Evolutionary conservation across 2,888 invertebrate species (phyloP).

Genomic region (Sarcophaga rosellei): DNA sequence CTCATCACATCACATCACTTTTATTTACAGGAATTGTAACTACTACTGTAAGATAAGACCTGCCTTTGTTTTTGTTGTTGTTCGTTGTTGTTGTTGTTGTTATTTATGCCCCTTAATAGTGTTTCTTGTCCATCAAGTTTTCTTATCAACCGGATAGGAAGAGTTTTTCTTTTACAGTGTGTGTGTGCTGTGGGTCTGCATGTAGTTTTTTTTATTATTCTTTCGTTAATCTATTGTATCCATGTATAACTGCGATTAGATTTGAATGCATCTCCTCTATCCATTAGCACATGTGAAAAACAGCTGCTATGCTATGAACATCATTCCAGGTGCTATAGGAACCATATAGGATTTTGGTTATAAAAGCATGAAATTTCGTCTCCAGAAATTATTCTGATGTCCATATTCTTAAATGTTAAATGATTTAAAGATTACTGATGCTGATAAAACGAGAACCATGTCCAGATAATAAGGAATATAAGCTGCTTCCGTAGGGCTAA

Average conservation of each 20-base stretch:
- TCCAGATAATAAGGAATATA: too few relatives aligned
- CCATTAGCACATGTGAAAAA: conserved; percentile 45
- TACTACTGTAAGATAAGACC: not conserved
- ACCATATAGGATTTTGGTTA: not conserved
- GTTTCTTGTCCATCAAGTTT: conserved; percentile 7
- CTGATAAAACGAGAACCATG: too few relatives aligned
- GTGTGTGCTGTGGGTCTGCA: conserved; percentile 47
- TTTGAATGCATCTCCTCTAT: conserved; percentile 36
- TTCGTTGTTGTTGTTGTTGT: not conserved
- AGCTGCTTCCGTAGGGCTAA: too few relatives aligned
- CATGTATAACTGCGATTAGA: conserved; percentile 43
- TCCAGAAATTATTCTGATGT: too few relatives aligned
- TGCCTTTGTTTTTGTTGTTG: conserved; percentile 23
- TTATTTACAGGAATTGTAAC: conserved; percentile 29
- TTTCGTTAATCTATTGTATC: conserved; percentile 27
- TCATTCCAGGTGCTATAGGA: conserved; percentile 47
- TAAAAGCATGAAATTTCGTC: not conserved
- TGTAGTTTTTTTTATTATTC: conserved; percentile 5
- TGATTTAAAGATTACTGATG: too few relatives aligned
- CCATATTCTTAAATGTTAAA: too few relatives aligned
- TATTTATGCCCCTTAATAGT: not conserved
- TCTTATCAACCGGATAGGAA: conserved; percentile 9
- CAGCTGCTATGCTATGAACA: conserved; percentile 43
- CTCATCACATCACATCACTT: too few relatives aligned
- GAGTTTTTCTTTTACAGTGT: not conserved